A percentile compares a stretch with the other conserved stretches of the same genome.
These are phyloP conservation scores for Leptinotarsa lineolata DNA, from an alignment of 1,140 invertebrate species.

Conservation along the genomic window DNA sequence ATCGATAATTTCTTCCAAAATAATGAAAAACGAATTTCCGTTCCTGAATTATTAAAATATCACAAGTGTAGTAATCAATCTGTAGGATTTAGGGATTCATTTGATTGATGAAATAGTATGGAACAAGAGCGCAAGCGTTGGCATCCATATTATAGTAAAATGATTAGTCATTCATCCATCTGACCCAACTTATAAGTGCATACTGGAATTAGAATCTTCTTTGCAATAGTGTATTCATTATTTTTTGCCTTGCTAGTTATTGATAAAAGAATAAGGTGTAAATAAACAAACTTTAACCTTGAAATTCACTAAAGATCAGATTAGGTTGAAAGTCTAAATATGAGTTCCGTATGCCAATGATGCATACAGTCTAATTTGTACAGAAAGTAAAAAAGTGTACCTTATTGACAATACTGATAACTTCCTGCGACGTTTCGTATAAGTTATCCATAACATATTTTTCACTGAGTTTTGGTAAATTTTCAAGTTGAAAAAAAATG, in stretches of 20 bases:
- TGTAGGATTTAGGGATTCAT: background rate
- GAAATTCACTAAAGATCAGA: conserved; percentile 24
- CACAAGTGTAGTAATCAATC: background rate
- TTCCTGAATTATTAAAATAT: background rate
- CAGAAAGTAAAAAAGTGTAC: conserved; percentile 21
- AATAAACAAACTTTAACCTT: conserved; percentile 31
- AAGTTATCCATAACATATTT: background rate
- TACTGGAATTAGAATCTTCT: background rate
- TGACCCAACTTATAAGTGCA: conserved; percentile 14
- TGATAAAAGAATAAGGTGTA: background rate
- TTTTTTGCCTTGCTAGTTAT: background rate
- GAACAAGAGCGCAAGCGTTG: conserved; percentile 32
- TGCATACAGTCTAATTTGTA: conserved; percentile 31
- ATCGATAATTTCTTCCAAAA: background rate
- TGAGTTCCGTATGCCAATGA: conserved; percentile 3
- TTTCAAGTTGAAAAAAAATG: conserved; percentile 13
- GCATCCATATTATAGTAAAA: conserved; percentile 36
- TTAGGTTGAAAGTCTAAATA: background rate
- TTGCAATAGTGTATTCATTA: background rate
- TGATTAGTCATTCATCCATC: conserved; percentile 19
- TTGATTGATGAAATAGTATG: conserved; percentile 13
- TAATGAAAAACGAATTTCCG: background rate
- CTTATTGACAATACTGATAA: conserved; percentile 19
- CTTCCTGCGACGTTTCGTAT: conserved; percentile 30
- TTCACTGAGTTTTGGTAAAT: conserved; percentile 1